phyloP scores from a whole-genome alignment of 2,888 invertebrate genomes.

The Meta bourneti region DNA sequence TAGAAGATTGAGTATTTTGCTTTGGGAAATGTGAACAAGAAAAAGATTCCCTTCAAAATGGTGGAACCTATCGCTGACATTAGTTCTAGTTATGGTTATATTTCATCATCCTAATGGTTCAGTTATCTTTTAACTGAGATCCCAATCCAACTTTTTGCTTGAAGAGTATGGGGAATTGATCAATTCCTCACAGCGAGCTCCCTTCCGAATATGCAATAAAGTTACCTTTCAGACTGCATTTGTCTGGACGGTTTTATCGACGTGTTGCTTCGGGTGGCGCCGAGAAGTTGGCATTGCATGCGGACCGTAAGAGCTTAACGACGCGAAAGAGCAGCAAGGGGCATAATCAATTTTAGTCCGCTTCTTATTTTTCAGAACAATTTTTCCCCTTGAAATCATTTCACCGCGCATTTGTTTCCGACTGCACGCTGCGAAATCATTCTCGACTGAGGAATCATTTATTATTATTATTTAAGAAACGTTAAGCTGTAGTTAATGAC shows the following conservation, averaged over 20 bases:
- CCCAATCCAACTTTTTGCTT: no score
- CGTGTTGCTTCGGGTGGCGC: conserved; percentile 56
- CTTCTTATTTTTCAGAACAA: conserved; percentile 23
- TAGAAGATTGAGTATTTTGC: no score
- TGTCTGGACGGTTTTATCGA: conserved; percentile 51
- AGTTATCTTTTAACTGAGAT: no score
- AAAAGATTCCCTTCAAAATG: no score
- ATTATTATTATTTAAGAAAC: conserved; percentile 8
- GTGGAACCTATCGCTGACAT: no score
- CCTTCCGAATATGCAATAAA: conserved; percentile 25
- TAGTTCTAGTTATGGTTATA: no score
- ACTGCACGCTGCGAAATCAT: conserved; percentile 54
- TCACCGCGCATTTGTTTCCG: conserved; percentile 23
- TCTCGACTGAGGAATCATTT: conserved; percentile 11
- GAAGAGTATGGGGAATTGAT: no score
- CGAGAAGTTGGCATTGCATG: conserved; percentile 48
- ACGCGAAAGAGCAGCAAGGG: conserved; percentile 62
- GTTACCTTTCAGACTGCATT: conserved; percentile 19
- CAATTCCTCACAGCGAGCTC: no score
- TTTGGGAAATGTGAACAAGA: no score
- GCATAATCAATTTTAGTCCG: conserved; percentile 58
- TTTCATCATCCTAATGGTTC: no score
- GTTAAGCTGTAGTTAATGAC: conserved; percentile 20
- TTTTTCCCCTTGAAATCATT: conserved; percentile 25
- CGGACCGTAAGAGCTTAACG: conserved; percentile 65